Percentiles rank a stretch among this genome's conserved stretches.
Evolutionary conservation across 2,888 invertebrate species (phyloP).

Genomic region (Fragum whitleyi): DNA sequence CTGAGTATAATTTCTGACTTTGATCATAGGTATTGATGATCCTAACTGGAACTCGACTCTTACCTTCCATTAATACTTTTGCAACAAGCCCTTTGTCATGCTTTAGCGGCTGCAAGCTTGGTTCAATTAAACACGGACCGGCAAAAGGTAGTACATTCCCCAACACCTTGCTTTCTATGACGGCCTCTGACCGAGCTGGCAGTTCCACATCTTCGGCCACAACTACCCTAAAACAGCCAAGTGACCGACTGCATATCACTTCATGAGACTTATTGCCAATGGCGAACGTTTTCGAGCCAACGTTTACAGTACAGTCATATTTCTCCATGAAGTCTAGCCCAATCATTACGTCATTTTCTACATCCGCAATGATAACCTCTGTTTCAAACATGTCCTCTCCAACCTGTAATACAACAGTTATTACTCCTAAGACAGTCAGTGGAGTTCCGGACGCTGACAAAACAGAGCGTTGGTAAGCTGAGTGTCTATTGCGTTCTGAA

Average conservation of each 20-base stretch:
- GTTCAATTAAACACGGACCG: too few species aligned
- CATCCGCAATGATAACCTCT: constrained; percentile 25
- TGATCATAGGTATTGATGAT: too few species aligned
- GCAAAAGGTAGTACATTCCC: too few species aligned
- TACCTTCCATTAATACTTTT: too few species aligned
- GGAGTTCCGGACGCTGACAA: not conserved
- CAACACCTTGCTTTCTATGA: too few species aligned
- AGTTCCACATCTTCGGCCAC: too few species aligned
- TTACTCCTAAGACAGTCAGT: not conserved
- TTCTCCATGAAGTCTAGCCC: constrained; percentile 31
- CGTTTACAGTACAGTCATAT: not conserved
- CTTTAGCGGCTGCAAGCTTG: too few species aligned
- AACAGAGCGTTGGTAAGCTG: not conserved
- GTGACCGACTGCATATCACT: not conserved
- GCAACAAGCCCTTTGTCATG: too few species aligned
- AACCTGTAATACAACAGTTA: not conserved
- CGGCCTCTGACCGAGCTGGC: too few species aligned
- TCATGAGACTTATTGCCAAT: constrained; percentile 9
- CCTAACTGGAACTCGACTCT: too few species aligned
- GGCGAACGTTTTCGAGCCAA: not conserved
- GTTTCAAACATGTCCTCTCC: not conserved
- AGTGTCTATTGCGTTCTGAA: too few species aligned
- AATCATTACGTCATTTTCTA: constrained; percentile 21
- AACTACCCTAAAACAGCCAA: constrained; percentile 14
- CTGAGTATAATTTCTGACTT: too few species aligned